phyloP scores from a whole-genome alignment of 1,140 invertebrate species.

The Phenacoccus solenopsis region DNA sequence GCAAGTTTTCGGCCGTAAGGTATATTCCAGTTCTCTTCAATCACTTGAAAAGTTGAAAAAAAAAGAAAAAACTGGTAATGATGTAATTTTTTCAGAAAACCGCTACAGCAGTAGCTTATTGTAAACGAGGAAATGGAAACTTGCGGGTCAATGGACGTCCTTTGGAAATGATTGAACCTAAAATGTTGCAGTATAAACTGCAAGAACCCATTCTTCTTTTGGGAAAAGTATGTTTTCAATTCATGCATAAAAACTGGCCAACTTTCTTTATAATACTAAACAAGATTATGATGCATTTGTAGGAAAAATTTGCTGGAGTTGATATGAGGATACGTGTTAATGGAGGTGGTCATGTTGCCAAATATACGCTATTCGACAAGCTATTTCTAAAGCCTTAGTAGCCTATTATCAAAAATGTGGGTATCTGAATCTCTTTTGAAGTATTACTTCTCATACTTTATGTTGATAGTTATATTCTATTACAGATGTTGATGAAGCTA shows the following conservation, averaged over 20 bases:
- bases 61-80: no score
- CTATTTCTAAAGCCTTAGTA: slow-evolving; percentile 93
- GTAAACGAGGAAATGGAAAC: slow-evolving; percentile 85
- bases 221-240: slow-evolving; percentile 76
- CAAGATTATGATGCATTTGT: no score
- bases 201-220: slow-evolving; percentile 93
- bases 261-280: no score
- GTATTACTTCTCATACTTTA: background rate
- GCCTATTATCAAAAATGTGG: slow-evolving; percentile 99
- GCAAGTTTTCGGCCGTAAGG: slow-evolving; percentile 95
- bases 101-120: slow-evolving; percentile 96
- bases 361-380: slow-evolving; percentile 96
- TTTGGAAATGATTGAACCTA: slow-evolving; percentile 85
- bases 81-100: slow-evolving; percentile 84
- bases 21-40: no score
- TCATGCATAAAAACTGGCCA: no score
- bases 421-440: slow-evolving; percentile 32
- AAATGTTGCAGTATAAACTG: slow-evolving; percentile 90
- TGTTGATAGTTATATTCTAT: slow-evolving; percentile 28
- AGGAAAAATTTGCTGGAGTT: slow-evolving; percentile 88
- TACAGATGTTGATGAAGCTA: slow-evolving; percentile 96
- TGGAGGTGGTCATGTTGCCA: slow-evolving; percentile 98
- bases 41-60: no score
- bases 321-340: slow-evolving; percentile 95
- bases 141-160: slow-evolving; percentile 94